phyloP scores from a whole-genome alignment of 2,113 vertebrate genomes.

The Conger conger region DNA sequence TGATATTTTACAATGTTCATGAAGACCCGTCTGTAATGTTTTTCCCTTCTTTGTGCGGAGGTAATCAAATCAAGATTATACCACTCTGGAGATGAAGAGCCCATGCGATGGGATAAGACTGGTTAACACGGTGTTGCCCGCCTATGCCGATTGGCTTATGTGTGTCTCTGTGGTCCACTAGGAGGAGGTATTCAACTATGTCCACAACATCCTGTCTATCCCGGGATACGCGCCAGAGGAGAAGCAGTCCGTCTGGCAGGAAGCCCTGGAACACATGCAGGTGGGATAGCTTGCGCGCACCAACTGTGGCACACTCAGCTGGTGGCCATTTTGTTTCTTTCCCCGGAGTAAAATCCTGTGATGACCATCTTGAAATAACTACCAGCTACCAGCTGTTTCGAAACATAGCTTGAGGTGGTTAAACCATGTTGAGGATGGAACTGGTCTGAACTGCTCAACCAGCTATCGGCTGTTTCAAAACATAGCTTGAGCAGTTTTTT shows the following conservation, averaged over 20 bases:
- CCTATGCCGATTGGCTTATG: background rate
- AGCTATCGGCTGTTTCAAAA: too few relatives aligned
- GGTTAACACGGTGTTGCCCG: background rate
- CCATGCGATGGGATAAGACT: background rate
- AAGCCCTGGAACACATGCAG: constrained; percentile 81
- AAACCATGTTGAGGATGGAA: too few relatives aligned
- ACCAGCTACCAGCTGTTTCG: too few relatives aligned
- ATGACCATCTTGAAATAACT: too few relatives aligned
- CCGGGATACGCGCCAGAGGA: constrained; percentile 86
- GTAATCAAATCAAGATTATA: background rate
- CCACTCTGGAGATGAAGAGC: background rate
- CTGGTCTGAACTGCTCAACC: too few relatives aligned
- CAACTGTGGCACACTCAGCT: background rate
- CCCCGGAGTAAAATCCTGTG: too few relatives aligned
- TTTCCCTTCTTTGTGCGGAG: background rate
- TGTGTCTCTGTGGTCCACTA: constrained; percentile 46
- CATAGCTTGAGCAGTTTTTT: too few relatives aligned
- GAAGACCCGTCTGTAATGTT: background rate
- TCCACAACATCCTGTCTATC: constrained; percentile 92
- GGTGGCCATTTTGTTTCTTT: too few relatives aligned
- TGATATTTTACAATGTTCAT: background rate
- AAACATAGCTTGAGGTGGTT: too few relatives aligned
- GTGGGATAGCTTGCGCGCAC: constrained; percentile 52
- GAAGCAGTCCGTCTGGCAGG: constrained; percentile 80
- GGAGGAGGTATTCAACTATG: constrained; percentile 91